Evolutionary conservation across 1,140 invertebrate species (phyloP).

Genomic region (Brachionus angularis): DNA sequence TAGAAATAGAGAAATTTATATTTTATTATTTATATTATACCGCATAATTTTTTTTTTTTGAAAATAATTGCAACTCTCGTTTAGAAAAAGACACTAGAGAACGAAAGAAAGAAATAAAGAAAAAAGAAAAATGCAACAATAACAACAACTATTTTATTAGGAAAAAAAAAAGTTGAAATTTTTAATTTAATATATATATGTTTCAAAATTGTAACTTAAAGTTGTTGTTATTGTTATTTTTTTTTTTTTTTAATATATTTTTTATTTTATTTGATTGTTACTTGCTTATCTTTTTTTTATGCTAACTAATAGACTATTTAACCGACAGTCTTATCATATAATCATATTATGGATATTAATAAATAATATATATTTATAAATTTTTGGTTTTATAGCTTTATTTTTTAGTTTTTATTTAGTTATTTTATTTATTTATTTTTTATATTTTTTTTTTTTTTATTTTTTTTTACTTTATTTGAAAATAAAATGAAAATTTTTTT

Average conservation of each 20-base stretch:
- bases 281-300: conserved; percentile 43
- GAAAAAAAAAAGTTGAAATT: conserved; percentile 8
- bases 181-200: background rate
- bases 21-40: too few species aligned
- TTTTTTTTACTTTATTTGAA: too few species aligned
- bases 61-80: too few species aligned
- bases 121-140: too few species aligned
- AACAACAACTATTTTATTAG: too few species aligned
- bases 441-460: too few species aligned
- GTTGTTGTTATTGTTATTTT: background rate
- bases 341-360: conserved; percentile 27
- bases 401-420: background rate
- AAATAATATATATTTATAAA: conserved; percentile 12
- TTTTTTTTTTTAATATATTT: conserved; percentile 8
- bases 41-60: too few species aligned
- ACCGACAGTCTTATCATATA: conserved; percentile 43
- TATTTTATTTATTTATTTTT: too few species aligned
- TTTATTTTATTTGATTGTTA: conserved; percentile 22
- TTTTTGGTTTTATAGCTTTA: conserved; percentile 6
- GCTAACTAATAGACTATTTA: conserved; percentile 42
- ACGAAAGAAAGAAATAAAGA: too few species aligned
- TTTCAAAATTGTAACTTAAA: background rate
- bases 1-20: background rate
- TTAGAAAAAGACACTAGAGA: too few species aligned
- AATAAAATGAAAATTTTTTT: too few species aligned